A percentile compares a stretch with the other conserved stretches of the same genome.
These are phyloP conservation scores for Eubasilissa regina DNA, from an alignment of 1,140 invertebrate genomes.

Conservation along the genomic window DNA sequence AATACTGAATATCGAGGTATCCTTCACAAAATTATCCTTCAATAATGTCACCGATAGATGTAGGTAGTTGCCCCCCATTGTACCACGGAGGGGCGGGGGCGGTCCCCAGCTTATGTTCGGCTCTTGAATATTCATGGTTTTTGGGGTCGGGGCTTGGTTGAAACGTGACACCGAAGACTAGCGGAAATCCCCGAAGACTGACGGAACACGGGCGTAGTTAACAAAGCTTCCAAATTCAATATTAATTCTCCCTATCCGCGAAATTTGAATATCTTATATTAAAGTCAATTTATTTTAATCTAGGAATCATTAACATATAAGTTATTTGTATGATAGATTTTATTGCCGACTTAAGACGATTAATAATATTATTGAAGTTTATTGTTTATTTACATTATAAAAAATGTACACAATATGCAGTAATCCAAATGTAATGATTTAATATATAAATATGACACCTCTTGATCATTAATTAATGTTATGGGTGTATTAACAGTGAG, in stretches of 20 bases:
- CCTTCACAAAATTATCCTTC: neutral
- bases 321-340: no score
- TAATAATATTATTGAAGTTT: no score
- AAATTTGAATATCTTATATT: no score
- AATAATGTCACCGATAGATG: neutral
- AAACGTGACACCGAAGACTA: neutral
- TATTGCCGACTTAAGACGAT: neutral
- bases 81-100: neutral
- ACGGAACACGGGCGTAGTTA: neutral
- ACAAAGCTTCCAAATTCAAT: neutral
- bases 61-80: neutral
- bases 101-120: neutral
- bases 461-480: no score
- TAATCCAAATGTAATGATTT: no score
- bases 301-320: no score
- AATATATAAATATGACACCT: no score
- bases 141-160: neutral
- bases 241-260: no score
- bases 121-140: slow-evolving; percentile 24
- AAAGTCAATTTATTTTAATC: no score
- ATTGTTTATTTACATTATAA: no score
- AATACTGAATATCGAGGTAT: neutral
- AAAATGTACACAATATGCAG: no score
- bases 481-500: no score
- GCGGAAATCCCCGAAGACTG: neutral